phyloP scores from a whole-genome alignment of 2,113 vertebrate species.

The Bos taurus region ARS-UCD2.0 NC_037330.1:72044001-72044500 shows the following conservation, averaged over 20 bases:
- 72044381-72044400: not conserved
- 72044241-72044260: not conserved
- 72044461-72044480: not conserved
- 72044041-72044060: conserved; percentile 84
- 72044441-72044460: not conserved
- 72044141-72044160: conserved; percentile 77
- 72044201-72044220: not conserved
- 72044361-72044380: not conserved
- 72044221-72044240: not conserved
- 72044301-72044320: not conserved
- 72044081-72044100: conserved; percentile 72
- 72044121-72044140: conserved; percentile 70
- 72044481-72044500: not conserved
- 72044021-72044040: conserved; percentile 56
- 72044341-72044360: not conserved
- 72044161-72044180: conserved; percentile 60
- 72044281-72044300: not conserved
- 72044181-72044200: not conserved
- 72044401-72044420: not conserved
- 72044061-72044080: conserved; percentile 64
- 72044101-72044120: conserved; percentile 59
- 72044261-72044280: not conserved
- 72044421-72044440: not conserved
- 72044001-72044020: conserved; percentile 74
- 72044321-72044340: not conserved